Evolutionary conservation across 2,888 invertebrate species (phyloP), one percentile per base, ranked within the genome.

Genomic region (Cephus sareptanus): DNA sequence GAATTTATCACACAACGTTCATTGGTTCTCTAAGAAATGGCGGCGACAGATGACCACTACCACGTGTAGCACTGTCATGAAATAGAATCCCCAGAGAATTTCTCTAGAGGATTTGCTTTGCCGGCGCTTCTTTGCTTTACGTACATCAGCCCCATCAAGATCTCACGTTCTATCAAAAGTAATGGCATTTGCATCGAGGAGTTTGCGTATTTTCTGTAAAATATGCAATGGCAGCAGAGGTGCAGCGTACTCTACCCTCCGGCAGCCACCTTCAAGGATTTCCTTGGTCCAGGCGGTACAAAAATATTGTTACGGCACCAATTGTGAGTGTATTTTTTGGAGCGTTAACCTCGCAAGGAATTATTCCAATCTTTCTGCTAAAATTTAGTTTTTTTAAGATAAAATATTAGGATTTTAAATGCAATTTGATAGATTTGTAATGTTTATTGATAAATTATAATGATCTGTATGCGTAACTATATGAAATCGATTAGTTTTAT

Each of bases 111-210:
- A 40, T 40, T 40, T 15, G 23, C 15, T 40, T 15, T 40, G 40
- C 40, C 40, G 40, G 40, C 15, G 15, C 6, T 15, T 6, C 40
- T 40, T 40, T 40, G 40, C 40, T 40, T 40, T 6, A 15, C 15
- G 40, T 15, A 40, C 15, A 40, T 40, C 40, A 15, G 40, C 15
- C 40, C 15, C 40, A 40, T 40, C 40, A 40, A 40, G 40, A 40
- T 40, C 40, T 15, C 6, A 40, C 40, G 40, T 40, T 40, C 40
- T 6, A 40, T 40, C 40, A 70, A 30, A 70, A 30, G 30, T 30
- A 31, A 88, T 89, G 89, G 89, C 89, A 85, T 89, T 89, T 83
- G 86, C 86, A 70, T 85, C 83, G 69, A 84, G 86, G 82, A 84
- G 87, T 83, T 77, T 88, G 75, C 84, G 87, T 79, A 78, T 87